Conservation (phyloP, 2,113 vertebrate genomes). For the Psittacula cyanocephala region DNA sequence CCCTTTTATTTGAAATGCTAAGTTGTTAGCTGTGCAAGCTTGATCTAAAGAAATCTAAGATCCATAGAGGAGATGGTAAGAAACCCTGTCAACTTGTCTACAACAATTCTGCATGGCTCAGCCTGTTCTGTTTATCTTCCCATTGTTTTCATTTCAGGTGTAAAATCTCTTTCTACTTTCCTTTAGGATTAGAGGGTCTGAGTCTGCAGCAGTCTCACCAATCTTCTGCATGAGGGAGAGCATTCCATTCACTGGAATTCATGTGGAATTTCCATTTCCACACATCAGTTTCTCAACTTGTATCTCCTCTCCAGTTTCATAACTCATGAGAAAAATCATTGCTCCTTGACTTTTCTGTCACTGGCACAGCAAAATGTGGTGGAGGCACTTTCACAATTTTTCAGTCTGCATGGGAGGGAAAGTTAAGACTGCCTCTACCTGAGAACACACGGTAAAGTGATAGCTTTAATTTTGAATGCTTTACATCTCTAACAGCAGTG, state of each 20-base stretch:
- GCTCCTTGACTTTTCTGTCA: background rate
- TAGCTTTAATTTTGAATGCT: background rate
- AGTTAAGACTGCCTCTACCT: background rate
- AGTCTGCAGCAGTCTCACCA: background rate
- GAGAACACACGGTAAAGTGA: background rate
- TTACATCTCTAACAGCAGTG: background rate
- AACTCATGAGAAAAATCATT: background rate
- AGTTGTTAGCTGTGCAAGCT: background rate
- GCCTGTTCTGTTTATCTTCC: background rate
- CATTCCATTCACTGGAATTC: background rate
- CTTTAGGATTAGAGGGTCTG: background rate
- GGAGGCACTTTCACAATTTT: background rate
- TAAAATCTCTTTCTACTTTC: background rate
- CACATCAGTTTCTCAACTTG: background rate
- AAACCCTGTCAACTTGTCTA: background rate
- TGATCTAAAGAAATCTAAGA: background rate
- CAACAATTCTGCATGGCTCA: background rate
- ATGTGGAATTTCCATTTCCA: background rate
- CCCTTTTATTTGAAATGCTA: background rate
- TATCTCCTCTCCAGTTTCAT: background rate
- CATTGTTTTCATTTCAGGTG: background rate
- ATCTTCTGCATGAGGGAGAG: background rate
- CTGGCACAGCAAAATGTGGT: background rate
- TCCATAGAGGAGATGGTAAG: background rate
- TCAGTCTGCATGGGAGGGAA: background rate